Conservation (phyloP, 2,888 invertebrate genomes). For the Acronicta alni region DNA sequence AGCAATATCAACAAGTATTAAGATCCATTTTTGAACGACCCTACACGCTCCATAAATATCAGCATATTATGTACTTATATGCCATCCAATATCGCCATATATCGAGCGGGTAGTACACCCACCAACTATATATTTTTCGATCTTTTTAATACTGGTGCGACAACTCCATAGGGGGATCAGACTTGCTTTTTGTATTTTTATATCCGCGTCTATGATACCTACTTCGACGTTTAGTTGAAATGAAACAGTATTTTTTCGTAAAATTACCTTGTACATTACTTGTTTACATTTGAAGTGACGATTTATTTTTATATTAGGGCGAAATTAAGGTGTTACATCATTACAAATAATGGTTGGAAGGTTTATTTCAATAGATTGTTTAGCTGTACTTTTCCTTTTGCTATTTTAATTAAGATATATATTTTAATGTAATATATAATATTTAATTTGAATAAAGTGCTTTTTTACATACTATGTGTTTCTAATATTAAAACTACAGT, state of each 20-base stretch:
- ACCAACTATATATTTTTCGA: constrained; percentile 86
- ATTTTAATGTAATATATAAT: constrained; percentile 89
- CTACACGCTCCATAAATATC: constrained; percentile 38
- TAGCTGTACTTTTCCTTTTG: constrained; percentile 87
- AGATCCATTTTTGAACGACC: constrained; percentile 20
- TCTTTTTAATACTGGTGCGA: constrained; percentile 76
- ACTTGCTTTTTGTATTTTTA: constrained; percentile 89
- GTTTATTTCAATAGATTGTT: constrained; percentile 85
- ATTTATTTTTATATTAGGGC: constrained; percentile 75
- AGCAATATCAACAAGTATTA: constrained; percentile 47
- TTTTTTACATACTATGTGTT: constrained; percentile 77
- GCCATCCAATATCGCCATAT: constrained; percentile 41
- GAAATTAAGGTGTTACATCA: constrained; percentile 81
- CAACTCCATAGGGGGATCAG: constrained; percentile 73
- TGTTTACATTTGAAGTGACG: constrained; percentile 74
- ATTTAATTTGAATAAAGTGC: constrained; percentile 89
- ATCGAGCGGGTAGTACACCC: constrained; percentile 47
- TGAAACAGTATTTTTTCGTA: constrained; percentile 82
- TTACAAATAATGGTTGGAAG: constrained; percentile 79
- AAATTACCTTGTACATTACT: constrained; percentile 78
- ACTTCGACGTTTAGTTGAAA: constrained; percentile 69
- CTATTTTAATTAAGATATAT: constrained; percentile 88
- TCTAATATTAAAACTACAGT: constrained; percentile 34
- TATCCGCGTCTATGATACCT: constrained; percentile 78
- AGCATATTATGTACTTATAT: constrained; percentile 36